Evolutionary conservation across 2,888 invertebrate species (phyloP), one percentile per base, ranked within the genome.

Genomic region (Drosophila setosimentum): DNA sequence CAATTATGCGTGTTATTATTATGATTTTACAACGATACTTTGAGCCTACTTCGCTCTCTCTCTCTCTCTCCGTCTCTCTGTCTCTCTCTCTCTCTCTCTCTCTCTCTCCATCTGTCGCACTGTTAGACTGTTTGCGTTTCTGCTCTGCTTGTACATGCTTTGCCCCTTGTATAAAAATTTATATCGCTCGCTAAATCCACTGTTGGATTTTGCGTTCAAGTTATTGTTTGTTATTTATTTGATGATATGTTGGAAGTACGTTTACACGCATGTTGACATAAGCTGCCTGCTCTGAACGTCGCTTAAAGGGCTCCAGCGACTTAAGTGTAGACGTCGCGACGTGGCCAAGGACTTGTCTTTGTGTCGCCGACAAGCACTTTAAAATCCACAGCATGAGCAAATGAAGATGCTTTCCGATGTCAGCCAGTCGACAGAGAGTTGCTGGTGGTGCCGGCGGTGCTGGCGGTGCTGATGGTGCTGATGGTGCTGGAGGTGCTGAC

Each of bases 181-280:
- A 60, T 69, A 45, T 74, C 61, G 61, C 58, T 62, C 24, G 45
- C 61, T 50, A 55, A 75, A 75, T 75, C 76, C 76, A 75, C 70
- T 65, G 53, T n/a, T 29, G 73, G 73, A 62, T 72, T 67, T 72
- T 48, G 40, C 21, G 58, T 65, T 68, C 59, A 75, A 65, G 64
- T 60, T 76, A 76, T 76, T 73, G 68, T 73, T 62, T 65, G 68
- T 73, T 68, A 54, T 68, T 69, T 68, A 77, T 73, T 73, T 69
- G 69, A 78, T 75, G 75, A 75, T 75, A 75, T 65, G 75, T 61
- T 69, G 54, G 69, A 61, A 54, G 69, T 75, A 45, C 69, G 73
- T 75, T 77, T 69, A 69, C 73, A 66, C 77, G 62, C 75, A 64
- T 61, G 78, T 61, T 77, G 77, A 73, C 74, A 75, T 57, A 75